Percentiles rank a stretch among this genome's conserved stretches.
Evolutionary conservation across 2,888 invertebrate species (phyloP).

Genomic region (Drosophila neutralis): DNA sequence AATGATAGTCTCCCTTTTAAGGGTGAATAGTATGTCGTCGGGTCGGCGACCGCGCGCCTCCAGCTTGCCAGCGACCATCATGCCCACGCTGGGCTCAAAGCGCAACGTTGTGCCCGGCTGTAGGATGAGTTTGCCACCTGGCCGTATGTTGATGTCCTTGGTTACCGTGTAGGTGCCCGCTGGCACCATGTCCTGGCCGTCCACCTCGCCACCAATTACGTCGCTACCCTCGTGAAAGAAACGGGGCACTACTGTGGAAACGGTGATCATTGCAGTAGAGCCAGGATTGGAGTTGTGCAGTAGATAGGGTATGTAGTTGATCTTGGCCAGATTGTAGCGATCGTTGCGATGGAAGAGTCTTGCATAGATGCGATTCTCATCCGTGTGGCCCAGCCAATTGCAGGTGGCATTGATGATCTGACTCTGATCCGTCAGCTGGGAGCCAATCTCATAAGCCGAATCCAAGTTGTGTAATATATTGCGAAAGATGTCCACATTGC

Average conservation of each 20-base stretch:
- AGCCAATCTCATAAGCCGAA: conserved; percentile 97
- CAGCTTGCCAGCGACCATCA: conserved; percentile 97
- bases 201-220: conserved; percentile 95
- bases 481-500: conserved; percentile 94
- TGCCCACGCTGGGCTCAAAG: conserved; percentile 96
- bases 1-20: conserved; percentile 91
- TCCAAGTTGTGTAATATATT: conserved; percentile 96
- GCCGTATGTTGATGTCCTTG: conserved; percentile 96
- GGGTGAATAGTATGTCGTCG: conserved; percentile 91
- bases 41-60: conserved; percentile 92
- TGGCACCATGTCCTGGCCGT: conserved; percentile 93
- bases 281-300: conserved; percentile 95
- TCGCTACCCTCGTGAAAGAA: conserved; percentile 90
- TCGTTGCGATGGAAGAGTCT: conserved; percentile 94
- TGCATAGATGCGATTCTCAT: conserved; percentile 90
- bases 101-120: conserved; percentile 94
- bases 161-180: conserved; percentile 95
- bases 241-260: conserved; percentile 91
- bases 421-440: conserved; percentile 97
- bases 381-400: conserved; percentile 95
- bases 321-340: conserved; percentile 96
- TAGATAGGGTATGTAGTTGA: conserved; percentile 95
- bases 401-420: conserved; percentile 96
- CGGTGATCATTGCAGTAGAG: conserved; percentile 91
- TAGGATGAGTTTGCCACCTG: conserved; percentile 95